Evolutionary conservation across 2,888 invertebrate genomes (phyloP).

Genomic region (Drosophila kanekoi): DNA sequence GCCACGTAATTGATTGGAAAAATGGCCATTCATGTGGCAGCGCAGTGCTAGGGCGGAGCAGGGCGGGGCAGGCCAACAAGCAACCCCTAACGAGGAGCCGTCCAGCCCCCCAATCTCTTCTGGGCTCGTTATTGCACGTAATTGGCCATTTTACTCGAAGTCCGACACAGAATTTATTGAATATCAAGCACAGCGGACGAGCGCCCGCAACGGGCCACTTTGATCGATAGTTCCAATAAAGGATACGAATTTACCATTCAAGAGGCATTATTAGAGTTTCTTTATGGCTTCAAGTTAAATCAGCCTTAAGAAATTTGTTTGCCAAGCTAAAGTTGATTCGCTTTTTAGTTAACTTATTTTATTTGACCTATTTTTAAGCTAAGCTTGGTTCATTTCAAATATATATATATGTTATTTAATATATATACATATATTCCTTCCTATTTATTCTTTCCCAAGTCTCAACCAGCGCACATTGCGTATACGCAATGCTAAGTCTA

Average conservation of each 20-base stretch:
- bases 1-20: constrained; percentile 76
- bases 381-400: no score
- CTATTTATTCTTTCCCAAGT: no score
- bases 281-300: neutral
- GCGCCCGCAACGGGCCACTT: constrained; percentile 28
- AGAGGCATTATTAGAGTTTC: neutral
- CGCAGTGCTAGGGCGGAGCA: constrained; percentile 49
- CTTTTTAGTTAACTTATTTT: neutral
- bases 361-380: neutral
- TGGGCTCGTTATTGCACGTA: constrained; percentile 77
- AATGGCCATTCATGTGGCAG: constrained; percentile 67
- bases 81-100: neutral
- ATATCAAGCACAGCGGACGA: constrained; percentile 47
- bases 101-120: constrained; percentile 29
- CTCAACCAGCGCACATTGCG: no score
- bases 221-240: constrained; percentile 64
- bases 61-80: constrained; percentile 32
- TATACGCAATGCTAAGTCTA: neutral
- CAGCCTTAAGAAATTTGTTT: neutral
- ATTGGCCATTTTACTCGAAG: constrained; percentile 73
- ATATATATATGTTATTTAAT: no score
- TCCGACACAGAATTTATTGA: constrained; percentile 72
- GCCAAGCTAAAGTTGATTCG: no score
- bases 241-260: constrained; percentile 1
- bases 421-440: no score